These are phyloP conservation scores for Rapana venosa DNA, from an alignment of 2,888 invertebrate species.

Conservation along the genomic window DNA sequence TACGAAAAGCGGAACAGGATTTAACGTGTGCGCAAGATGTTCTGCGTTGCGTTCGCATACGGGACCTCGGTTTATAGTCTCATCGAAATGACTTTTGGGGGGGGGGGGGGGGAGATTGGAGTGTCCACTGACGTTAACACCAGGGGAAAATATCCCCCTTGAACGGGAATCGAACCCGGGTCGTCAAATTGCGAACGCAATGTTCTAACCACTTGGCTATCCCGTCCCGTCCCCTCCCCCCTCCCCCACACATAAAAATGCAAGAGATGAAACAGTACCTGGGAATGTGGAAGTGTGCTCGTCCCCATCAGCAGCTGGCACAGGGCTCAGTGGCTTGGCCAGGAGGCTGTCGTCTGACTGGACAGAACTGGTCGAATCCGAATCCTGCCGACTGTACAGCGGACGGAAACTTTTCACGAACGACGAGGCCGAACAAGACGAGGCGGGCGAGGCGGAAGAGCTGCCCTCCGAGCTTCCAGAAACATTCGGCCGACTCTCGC, in stretches of 20 bases:
- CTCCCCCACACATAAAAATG: neutral
- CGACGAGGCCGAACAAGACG: neutral
- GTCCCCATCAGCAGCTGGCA: neutral
- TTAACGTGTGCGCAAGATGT: too few species aligned
- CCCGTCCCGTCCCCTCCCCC: too few species aligned
- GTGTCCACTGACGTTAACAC: too few species aligned
- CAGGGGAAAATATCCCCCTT: too few species aligned
- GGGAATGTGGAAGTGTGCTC: neutral
- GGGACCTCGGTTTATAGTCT: too few species aligned
- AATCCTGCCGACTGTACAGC: conserved; percentile 7
- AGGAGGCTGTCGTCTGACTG: conserved; percentile 11
- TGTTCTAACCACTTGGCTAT: too few species aligned
- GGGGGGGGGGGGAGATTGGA: too few species aligned
- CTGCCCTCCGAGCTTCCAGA: neutral
- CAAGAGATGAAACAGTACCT: neutral
- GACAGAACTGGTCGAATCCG: conserved; percentile 1
- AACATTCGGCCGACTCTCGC: neutral
- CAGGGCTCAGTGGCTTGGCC: conserved; percentile 12
- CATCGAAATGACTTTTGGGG: too few species aligned
- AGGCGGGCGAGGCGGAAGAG: neutral
- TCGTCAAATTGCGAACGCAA: too few species aligned
- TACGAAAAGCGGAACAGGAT: too few species aligned
- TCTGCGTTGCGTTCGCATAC: too few species aligned
- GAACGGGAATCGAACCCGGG: too few species aligned
- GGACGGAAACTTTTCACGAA: neutral